These are phyloP conservation scores for Anastrepha ludens DNA, from an alignment of 1,140 invertebrate species.

Conservation along the genomic window DNA sequence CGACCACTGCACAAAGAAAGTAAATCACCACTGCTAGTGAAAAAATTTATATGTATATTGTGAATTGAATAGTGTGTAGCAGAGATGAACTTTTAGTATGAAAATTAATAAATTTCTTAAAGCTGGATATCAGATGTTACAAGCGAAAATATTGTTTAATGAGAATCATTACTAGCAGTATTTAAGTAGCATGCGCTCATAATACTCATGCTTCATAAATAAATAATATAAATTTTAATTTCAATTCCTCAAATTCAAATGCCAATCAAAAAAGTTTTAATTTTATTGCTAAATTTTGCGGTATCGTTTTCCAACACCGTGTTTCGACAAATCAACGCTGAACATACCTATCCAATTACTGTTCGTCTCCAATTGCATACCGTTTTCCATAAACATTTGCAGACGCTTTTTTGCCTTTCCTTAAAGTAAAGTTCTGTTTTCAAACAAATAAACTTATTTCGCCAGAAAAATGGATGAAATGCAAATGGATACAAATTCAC, in stretches of 20 bases:
- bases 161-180: too few species aligned
- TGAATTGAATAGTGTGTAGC: slow-evolving; percentile 21
- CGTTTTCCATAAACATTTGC: background rate
- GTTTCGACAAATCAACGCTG: background rate
- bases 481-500: slow-evolving; percentile 59
- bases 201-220: too few species aligned
- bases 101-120: background rate
- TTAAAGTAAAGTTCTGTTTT: background rate
- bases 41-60: slow-evolving; percentile 9
- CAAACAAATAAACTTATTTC: background rate
- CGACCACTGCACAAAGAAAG: slow-evolving; percentile 26
- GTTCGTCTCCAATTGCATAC: background rate
- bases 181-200: too few species aligned
- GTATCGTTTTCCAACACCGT: background rate
- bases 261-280: too few species aligned
- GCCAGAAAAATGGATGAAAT: slow-evolving; percentile 64
- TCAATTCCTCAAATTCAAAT: too few species aligned
- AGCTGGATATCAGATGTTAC: too few species aligned
- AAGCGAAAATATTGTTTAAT: too few species aligned
- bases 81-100: background rate
- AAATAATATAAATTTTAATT: too few species aligned
- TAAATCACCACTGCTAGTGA: slow-evolving; percentile 24
- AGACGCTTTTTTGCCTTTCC: slow-evolving; percentile 29
- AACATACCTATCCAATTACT: slow-evolving; percentile 33
- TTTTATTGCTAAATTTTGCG: too few species aligned